Evolutionary conservation across 2,113 vertebrate genomes (phyloP).

Genomic region (Ptyas mucosa): DNA sequence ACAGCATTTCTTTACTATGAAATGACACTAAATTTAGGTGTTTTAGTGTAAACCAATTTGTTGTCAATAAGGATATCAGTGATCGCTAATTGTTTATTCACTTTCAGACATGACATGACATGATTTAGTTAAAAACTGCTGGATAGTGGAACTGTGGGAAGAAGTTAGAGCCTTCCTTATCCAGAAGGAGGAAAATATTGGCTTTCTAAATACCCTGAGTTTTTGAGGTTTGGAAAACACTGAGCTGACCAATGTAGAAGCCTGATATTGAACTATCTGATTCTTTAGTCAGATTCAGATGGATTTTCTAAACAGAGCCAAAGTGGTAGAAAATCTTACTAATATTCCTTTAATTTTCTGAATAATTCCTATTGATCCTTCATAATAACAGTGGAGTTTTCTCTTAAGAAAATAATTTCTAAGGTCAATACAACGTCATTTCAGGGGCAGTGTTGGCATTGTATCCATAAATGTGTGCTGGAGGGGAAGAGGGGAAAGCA

Average conservation of each 20-base stretch:
- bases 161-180: not conserved
- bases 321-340: not conserved
- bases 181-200: not conserved
- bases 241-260: not conserved
- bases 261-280: not conserved
- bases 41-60: not conserved
- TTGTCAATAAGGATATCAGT: not conserved
- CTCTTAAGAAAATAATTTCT: not conserved
- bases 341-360: not conserved
- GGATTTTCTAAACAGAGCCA: not conserved
- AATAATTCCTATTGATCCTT: not conserved
- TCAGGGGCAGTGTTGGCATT: not conserved
- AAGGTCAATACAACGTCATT: not conserved
- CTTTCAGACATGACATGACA: not conserved
- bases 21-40: not conserved
- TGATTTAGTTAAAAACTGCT: not conserved
- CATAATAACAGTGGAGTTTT: not conserved
- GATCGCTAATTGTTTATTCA: not conserved
- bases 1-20: not conserved
- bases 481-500: not conserved
- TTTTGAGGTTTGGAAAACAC: not conserved
- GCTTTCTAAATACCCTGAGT: not conserved
- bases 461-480: not conserved
- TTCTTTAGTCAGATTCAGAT: not conserved
- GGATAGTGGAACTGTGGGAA: not conserved